phyloP scores from a whole-genome alignment of 1,140 invertebrate genomes.

The Cotesia typhae region DNA sequence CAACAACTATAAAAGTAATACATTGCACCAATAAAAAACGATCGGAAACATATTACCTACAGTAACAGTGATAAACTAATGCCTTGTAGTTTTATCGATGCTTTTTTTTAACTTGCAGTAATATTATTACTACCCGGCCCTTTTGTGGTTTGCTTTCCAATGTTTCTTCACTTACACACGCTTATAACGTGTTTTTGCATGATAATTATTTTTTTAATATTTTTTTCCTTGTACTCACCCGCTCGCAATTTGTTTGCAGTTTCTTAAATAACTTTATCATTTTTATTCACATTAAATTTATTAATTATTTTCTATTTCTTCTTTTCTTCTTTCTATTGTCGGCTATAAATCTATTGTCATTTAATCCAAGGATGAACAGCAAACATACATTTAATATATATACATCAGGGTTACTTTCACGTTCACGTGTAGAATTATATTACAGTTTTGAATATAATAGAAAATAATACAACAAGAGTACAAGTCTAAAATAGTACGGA shows the following conservation, averaged over 20 bases:
- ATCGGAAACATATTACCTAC: slow-evolving; percentile 20
- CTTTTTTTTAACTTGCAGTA: slow-evolving; percentile 9
- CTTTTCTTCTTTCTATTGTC: not conserved
- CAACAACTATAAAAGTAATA: slow-evolving; percentile 24
- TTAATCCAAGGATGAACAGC: slow-evolving; percentile 23
- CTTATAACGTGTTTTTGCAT: not conserved
- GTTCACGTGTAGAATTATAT: not conserved
- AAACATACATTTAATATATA: too few relatives aligned
- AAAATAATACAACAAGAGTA: not conserved
- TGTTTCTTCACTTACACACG: not conserved
- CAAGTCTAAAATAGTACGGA: not conserved
- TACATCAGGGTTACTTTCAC: slow-evolving; percentile 11
- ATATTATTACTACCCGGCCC: not conserved
- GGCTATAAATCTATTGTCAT: slow-evolving; percentile 21
- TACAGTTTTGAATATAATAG: not conserved
- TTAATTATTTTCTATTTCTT: not conserved
- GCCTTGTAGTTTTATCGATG: slow-evolving; percentile 29
- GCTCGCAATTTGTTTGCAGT: too few relatives aligned
- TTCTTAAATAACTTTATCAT: not conserved
- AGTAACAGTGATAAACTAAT: slow-evolving; percentile 31
- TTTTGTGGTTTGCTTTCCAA: not conserved
- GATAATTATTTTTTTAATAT: not conserved
- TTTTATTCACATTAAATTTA: slow-evolving; percentile 20
- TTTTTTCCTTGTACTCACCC: slow-evolving; percentile 8
- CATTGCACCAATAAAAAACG: slow-evolving; percentile 15